Conservation (phyloP, 2,888 invertebrate species). For the Hylaea fasciaria region DNA sequence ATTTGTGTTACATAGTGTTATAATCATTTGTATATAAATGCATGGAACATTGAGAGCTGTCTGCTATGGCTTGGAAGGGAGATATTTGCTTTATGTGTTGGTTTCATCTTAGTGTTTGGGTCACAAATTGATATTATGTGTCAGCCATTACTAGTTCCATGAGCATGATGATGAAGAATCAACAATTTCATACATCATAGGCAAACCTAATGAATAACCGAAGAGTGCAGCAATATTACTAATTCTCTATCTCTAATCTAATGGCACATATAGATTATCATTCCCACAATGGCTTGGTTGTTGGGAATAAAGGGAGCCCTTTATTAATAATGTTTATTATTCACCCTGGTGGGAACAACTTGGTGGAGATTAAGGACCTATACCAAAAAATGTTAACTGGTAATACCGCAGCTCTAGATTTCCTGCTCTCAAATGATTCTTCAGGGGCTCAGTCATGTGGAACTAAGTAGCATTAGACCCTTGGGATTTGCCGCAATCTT, state of each 20-base stretch:
- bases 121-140: not conserved
- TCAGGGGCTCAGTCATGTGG: not conserved
- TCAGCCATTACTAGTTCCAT: not conserved
- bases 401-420: not conserved
- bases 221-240: too few species aligned
- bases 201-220: too few species aligned
- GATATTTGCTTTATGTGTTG: conserved; percentile 1
- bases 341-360: too few species aligned
- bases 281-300: too few species aligned
- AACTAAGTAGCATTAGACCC: not conserved
- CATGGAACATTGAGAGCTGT: conserved; percentile 31
- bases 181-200: too few species aligned
- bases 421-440: not conserved
- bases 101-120: not conserved
- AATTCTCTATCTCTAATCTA: too few species aligned
- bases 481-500: not conserved
- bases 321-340: too few species aligned
- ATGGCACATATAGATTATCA: too few species aligned
- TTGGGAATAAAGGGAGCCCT: too few species aligned
- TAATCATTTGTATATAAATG: conserved; percentile 57
- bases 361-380: too few species aligned
- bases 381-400: not conserved
- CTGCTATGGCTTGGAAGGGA: not conserved
- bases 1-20: conserved; percentile 43
- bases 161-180: not conserved